Evolutionary conservation across 2,113 vertebrate genomes (phyloP).

Genomic region (Vimba vimba): DNA sequence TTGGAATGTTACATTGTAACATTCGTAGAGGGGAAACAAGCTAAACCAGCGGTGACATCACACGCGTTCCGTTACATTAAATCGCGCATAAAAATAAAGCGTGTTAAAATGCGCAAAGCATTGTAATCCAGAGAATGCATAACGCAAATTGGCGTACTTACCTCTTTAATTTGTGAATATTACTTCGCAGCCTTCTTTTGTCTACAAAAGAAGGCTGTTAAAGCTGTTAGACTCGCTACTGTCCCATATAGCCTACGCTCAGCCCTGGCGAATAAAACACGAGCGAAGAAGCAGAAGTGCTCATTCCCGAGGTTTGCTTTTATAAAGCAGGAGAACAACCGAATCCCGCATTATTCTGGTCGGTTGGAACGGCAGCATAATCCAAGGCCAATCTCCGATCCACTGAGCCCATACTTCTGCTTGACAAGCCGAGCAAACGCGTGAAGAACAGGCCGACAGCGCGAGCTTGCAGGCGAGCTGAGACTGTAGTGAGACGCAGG

Average conservation of each 20-base stretch:
- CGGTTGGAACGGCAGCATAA: constrained; percentile 43
- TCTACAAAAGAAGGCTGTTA: constrained; percentile 79
- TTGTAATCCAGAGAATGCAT: constrained; percentile 48
- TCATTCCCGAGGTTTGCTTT: constrained; percentile 66
- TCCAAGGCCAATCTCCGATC: constrained; percentile 60
- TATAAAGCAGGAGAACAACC: constrained; percentile 15
- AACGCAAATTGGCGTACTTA: constrained; percentile 61
- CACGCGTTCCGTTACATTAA: constrained; percentile 60
- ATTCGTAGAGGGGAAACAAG: constrained; percentile 1
- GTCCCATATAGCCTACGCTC: constrained; percentile 67
- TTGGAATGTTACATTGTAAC: constrained; percentile 40
- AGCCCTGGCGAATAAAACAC: constrained; percentile 66
- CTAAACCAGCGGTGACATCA: constrained; percentile 49
- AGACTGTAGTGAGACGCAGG: constrained; percentile 54
- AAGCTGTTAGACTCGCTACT: constrained; percentile 70
- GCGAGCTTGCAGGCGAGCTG: constrained; percentile 56
- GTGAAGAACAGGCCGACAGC: constrained; percentile 64
- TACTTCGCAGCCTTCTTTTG: constrained; percentile 78
- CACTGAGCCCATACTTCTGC: constrained; percentile 67
- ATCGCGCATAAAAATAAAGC: background rate
- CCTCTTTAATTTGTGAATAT: constrained; percentile 64
- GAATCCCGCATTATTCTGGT: constrained; percentile 34
- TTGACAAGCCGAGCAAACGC: constrained; percentile 67
- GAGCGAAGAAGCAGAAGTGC: constrained; percentile 49
- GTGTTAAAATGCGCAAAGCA: background rate